Percentiles rank a stretch among this genome's conserved stretches.
These are phyloP conservation scores for Danio aesculapii DNA, from an alignment of 2,797 vertebrate species.

Conservation along the genomic window DNA sequence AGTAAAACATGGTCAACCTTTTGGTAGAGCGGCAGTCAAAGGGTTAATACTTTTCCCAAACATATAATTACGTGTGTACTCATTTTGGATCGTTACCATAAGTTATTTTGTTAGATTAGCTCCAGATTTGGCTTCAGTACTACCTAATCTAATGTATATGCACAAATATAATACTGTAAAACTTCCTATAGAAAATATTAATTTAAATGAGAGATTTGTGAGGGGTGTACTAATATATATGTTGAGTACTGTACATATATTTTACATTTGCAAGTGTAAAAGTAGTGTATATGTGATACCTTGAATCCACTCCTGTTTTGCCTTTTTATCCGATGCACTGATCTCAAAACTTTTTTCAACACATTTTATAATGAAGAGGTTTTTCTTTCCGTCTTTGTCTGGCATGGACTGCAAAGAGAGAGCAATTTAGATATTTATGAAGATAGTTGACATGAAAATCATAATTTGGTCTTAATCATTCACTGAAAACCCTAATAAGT, in stretches of 20 bases:
- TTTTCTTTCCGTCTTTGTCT: constrained; percentile 96
- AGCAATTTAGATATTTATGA: background rate
- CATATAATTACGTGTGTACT: no score
- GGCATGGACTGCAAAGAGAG: constrained; percentile 82
- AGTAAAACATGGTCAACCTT: no score
- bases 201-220: no score
- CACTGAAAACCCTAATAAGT: no score
- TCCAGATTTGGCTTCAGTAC: no score
- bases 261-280: background rate
- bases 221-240: background rate
- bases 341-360: constrained; percentile 94
- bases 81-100: no score
- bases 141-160: no score
- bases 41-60: no score
- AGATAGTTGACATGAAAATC: background rate
- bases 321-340: constrained; percentile 96
- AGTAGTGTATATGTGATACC: constrained; percentile 72
- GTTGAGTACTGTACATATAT: background rate
- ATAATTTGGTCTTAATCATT: background rate
- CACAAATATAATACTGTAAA: no score
- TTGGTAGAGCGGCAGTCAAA: no score
- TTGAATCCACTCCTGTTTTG: constrained; percentile 98
- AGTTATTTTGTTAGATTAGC: no score
- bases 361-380: constrained; percentile 92
- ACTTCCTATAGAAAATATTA: no score